A percentile compares a stretch with the other conserved stretches of the same genome.
These are phyloP conservation scores for Apamea epomidion DNA, from an alignment of 2,888 invertebrate genomes.

Conservation along the genomic window DNA sequence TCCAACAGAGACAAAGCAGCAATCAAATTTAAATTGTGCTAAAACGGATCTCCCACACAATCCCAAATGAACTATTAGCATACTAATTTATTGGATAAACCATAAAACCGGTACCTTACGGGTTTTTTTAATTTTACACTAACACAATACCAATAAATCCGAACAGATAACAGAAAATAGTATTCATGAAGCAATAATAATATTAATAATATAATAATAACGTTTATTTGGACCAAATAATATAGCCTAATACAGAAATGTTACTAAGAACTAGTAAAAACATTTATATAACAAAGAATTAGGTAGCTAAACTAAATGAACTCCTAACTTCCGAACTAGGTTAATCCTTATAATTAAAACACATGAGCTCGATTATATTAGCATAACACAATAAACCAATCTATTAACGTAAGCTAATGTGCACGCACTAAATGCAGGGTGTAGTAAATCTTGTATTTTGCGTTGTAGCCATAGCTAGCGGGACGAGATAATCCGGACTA, in stretches of 20 bases:
- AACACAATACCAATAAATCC: conserved; percentile 15
- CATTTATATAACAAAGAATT: no score
- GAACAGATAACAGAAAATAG: conserved; percentile 7
- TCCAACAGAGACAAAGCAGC: neutral
- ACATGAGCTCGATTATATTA: conserved; percentile 34
- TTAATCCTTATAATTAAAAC: no score
- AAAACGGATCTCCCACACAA: neutral
- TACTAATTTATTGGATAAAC: conserved; percentile 2
- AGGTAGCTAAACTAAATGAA: no score
- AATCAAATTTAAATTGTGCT: neutral
- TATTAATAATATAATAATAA: no score
- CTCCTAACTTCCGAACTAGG: no score
- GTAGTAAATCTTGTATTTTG: conserved; percentile 72
- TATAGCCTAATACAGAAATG: no score
- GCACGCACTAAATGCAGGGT: conserved; percentile 65
- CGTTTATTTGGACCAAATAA: no score
- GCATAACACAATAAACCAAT: conserved; percentile 53
- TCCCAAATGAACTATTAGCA: conserved; percentile 1
- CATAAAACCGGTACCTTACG: neutral
- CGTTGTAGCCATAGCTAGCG: conserved; percentile 71
- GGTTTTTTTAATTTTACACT: conserved; percentile 16
- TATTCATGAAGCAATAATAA: conserved; percentile 10
- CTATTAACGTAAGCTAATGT: conserved; percentile 62
- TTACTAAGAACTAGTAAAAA: no score
- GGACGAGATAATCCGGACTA: conserved; percentile 80